Percentiles rank a stretch among this genome's conserved stretches.
phyloP scores from a whole-genome alignment of 2,888 invertebrate species.

The Dicycla oo region DNA sequence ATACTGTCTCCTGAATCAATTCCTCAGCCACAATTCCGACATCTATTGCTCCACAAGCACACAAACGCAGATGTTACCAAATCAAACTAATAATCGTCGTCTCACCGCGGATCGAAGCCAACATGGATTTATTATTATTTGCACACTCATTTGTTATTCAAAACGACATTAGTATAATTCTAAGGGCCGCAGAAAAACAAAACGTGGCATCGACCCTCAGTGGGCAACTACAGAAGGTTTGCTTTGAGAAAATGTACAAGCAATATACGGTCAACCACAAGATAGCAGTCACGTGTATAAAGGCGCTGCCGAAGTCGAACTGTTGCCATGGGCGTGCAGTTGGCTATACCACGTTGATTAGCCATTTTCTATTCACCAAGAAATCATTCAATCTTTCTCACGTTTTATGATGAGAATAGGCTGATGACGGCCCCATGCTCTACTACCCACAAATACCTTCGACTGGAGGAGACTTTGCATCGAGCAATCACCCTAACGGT shows the following conservation, averaged over 20 bases:
- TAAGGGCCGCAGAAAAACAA: conserved; percentile 46
- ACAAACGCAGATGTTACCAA: conserved; percentile 32
- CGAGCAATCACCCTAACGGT: background rate
- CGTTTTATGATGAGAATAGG: background rate
- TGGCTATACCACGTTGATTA: background rate
- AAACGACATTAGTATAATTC: conserved; percentile 59
- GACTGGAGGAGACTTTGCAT: no score
- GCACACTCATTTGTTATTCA: conserved; percentile 64
- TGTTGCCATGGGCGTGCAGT: background rate
- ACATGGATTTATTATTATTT: conserved; percentile 60
- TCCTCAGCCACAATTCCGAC: conserved; percentile 2
- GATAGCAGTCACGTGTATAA: background rate
- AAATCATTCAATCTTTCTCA: background rate
- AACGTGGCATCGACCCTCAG: conserved; percentile 11
- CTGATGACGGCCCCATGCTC: background rate
- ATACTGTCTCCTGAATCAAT: background rate
- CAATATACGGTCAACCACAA: background rate
- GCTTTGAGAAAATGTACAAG: background rate
- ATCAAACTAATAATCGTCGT: conserved; percentile 36
- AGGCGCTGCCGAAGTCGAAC: background rate
- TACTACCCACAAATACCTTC: background rate
- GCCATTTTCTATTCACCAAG: background rate
- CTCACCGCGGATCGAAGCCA: conserved; percentile 17
- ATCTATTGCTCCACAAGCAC: conserved; percentile 20
- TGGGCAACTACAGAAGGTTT: conserved; percentile 17